Evolutionary conservation across 1,140 invertebrate species (phyloP), one percentile per base, ranked within the genome.

Genomic region (Drosophila chauvacae): DNA sequence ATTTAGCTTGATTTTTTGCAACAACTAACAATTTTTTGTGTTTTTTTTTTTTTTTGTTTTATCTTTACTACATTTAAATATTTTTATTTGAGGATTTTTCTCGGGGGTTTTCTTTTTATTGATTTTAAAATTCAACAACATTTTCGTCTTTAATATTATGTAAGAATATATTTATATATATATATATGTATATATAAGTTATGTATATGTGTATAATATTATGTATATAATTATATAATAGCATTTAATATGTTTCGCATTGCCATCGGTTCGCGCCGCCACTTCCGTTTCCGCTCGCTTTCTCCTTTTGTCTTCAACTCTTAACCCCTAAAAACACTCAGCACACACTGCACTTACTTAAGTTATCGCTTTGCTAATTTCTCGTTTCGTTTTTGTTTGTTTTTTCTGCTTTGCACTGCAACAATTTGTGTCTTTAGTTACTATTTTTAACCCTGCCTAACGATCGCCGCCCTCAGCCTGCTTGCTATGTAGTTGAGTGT

Each of bases 391-490:
- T 75, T 60, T 57, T 56, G 42, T 78, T 47, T 37, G 42, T 76
- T 64, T 76, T 64, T 53, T 68, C 58, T 81, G 80, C 85, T 88
- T 88, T 88, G 85, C 85, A 88, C 85, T 88, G 85, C 85, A 88
- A 88, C 85, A 90, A 88, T 88, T 88, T 88, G 85, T 88, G 85
- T 88, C 81, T 84, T 90, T 85, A 84, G 85, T 88, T 88, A 85
- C 85, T 88, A 90, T 90, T 76, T 82, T 78, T 81, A 88, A 58
- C 80, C 84, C 80, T 87, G 84, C 84, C 84, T 78, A 88, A 60
- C 69, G 69, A 72, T 71, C 80, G 47, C 48, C 62, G 37, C 60
- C 18, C 55, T n/a, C 39, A 41, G 68, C 48, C 47, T 60, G 66
- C 41, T 59, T 50, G 71, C 74, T 74, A 78, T 82, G 42, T 81